phyloP scores from a whole-genome alignment of 2,797 vertebrate species.

The Dicrostonyx torquatus region DNA sequence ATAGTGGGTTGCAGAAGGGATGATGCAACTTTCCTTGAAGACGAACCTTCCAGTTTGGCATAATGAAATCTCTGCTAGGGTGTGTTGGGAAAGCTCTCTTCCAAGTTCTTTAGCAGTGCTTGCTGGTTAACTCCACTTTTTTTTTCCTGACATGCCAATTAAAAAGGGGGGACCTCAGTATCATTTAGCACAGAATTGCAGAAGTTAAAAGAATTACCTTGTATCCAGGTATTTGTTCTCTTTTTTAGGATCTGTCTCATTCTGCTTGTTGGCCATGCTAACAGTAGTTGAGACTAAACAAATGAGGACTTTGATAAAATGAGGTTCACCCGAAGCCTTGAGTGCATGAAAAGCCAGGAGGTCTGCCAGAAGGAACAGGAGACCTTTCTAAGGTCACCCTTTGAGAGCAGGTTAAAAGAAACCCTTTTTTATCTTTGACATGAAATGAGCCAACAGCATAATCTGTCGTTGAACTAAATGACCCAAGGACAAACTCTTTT shows the following conservation, averaged over 20 bases:
- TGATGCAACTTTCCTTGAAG: not conserved
- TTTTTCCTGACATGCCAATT: conserved; percentile 28
- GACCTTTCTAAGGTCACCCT: not conserved
- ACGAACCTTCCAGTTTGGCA: not conserved
- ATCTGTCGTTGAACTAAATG: conserved; percentile 56
- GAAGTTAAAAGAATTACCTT: conserved; percentile 38
- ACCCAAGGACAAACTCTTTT: not conserved
- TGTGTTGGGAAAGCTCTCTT: conserved; percentile 70
- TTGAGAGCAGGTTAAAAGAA: not conserved
- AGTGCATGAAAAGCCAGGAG: not conserved
- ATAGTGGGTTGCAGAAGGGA: not conserved
- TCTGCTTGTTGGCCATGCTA: not conserved
- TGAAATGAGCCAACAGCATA: not conserved
- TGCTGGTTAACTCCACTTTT: conserved; percentile 57
- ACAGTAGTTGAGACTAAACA: not conserved
- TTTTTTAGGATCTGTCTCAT: not conserved
- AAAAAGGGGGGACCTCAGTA: not conserved
- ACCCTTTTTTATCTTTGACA: conserved; percentile 6
- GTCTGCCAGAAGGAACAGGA: not conserved
- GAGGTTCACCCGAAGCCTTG: not conserved
- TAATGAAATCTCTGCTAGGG: conserved; percentile 32
- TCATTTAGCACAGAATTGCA: not conserved
- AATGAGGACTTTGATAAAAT: not conserved
- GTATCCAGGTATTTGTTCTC: not conserved
- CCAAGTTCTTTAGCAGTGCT: rapidly evolving